Conservation (phyloP, 2,113 vertebrate species). For the Gopherus flavomarginatus region DNA sequence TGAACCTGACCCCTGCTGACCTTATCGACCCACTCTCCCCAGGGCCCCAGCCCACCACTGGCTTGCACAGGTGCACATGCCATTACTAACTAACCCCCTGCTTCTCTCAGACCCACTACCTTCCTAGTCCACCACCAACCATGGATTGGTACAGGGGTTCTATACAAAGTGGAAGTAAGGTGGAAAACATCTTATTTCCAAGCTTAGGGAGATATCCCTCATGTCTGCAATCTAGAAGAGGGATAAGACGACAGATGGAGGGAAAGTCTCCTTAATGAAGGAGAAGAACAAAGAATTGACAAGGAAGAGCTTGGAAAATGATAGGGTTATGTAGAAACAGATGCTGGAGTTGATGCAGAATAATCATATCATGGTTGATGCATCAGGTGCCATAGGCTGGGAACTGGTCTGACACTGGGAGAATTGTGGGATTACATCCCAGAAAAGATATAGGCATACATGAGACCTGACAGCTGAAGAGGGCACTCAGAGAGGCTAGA, state of each 20-base stretch:
- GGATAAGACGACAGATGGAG: not conserved
- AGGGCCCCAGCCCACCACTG: not conserved
- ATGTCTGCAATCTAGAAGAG: not conserved
- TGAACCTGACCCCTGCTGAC: not conserved
- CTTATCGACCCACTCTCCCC: not conserved
- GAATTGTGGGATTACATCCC: not conserved
- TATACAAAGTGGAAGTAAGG: not conserved
- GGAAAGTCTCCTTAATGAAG: not conserved
- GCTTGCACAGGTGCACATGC: not conserved
- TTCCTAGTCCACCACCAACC: not conserved
- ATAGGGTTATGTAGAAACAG: too few species aligned
- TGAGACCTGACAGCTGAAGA: not conserved
- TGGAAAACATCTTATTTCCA: not conserved
- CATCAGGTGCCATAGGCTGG: not conserved
- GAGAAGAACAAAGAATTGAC: too few species aligned
- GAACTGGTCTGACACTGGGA: not conserved
- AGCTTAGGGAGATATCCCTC: not conserved
- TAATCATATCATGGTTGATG: not conserved
- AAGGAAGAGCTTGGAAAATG: too few species aligned
- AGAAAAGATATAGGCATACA: not conserved
- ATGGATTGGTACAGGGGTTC: not conserved
- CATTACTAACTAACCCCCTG: not conserved
- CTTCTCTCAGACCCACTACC: not conserved
- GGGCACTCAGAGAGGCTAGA: not conserved
- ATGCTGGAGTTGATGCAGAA: too few species aligned